Evolutionary conservation across 2,797 vertebrate genomes (phyloP).

Genomic region (Meriones psammophilus): DNA sequence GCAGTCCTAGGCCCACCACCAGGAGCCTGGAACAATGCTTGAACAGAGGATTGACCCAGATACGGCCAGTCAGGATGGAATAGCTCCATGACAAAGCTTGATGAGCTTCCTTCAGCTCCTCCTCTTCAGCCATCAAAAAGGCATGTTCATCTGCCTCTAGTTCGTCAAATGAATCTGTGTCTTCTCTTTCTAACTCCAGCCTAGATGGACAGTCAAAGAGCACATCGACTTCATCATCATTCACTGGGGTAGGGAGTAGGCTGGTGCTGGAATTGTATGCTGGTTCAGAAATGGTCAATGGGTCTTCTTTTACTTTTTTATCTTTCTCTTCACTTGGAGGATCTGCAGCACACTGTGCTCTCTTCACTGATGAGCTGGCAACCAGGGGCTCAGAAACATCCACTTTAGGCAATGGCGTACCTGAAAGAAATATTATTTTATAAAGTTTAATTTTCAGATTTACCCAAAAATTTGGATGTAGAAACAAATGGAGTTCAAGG

Average conservation of each 20-base stretch:
- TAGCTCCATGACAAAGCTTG: constrained; percentile 91
- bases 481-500: constrained; percentile 32
- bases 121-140: constrained; percentile 93
- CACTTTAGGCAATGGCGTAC: constrained; percentile 87
- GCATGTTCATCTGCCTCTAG: constrained; percentile 93
- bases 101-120: constrained; percentile 90
- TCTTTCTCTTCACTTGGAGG: constrained; percentile 86
- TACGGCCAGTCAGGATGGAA: constrained; percentile 92
- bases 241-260: constrained; percentile 94
- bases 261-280: constrained; percentile 96
- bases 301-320: constrained; percentile 88
- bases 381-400: constrained; percentile 85
- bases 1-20: constrained; percentile 93
- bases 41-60: constrained; percentile 93
- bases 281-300: constrained; percentile 95
- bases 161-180: constrained; percentile 95
- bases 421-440: constrained; percentile 80
- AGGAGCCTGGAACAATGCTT: constrained; percentile 95
- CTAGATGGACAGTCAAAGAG: constrained; percentile 94
- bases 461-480: not conserved
- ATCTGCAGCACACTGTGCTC: constrained; percentile 80
- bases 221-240: constrained; percentile 94
- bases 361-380: constrained; percentile 87
- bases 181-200: constrained; percentile 94
- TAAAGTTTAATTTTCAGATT: constrained; percentile 61